Evolutionary conservation across 2,888 invertebrate species (phyloP), one percentile per base, ranked within the genome.

Genomic region (Cacoxenus indagator): DNA sequence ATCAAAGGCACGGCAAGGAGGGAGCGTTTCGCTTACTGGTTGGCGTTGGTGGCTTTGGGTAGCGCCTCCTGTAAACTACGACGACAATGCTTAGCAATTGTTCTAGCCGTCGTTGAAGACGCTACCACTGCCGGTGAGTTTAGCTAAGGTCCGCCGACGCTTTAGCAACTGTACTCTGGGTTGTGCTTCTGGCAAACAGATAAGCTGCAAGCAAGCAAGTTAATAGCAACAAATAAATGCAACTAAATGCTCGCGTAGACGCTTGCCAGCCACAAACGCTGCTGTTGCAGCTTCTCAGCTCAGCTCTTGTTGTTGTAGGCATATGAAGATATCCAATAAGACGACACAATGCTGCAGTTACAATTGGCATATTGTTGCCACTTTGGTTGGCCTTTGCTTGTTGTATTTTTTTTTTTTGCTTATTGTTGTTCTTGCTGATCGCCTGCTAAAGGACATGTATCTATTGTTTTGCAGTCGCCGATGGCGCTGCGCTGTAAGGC

Each of bases 141-240:
- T 8, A 37, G 37, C 37, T 29, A 1, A 19, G 19, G n/a, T 45
- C 65, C 37, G 77, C 68, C 72, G 65, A 67, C 31, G 69, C 48
- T 37, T 54, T 24, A 69, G 73, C 61, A 66, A 54, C 51, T 66
- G 69, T 54, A 61, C 65, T 45, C 54, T 22, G 51, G 64, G 66
- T 31, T 61, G 24, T 59, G 61, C n/a, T 31, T 59, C 68, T 69
- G 69, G 59, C 67, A 65, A 69, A 64, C 71, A 82, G 84, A 85
- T 85, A 85, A 85, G 85, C 84, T 84, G 82, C 84, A 76, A n/a
- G 78, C 81, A 75, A 81, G 82, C 82, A 83, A 85, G 86, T 86
- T 86, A 87, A 87, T 87, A 85, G 87, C 84, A 87, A 86, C 87
- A 87, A 87, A 87, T 87, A 87, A 87, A 87, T 87, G 85, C 85